Base-by-base conservation (phyloP, 1,140 invertebrate genomes). In the Drosophila mayri region DNA sequence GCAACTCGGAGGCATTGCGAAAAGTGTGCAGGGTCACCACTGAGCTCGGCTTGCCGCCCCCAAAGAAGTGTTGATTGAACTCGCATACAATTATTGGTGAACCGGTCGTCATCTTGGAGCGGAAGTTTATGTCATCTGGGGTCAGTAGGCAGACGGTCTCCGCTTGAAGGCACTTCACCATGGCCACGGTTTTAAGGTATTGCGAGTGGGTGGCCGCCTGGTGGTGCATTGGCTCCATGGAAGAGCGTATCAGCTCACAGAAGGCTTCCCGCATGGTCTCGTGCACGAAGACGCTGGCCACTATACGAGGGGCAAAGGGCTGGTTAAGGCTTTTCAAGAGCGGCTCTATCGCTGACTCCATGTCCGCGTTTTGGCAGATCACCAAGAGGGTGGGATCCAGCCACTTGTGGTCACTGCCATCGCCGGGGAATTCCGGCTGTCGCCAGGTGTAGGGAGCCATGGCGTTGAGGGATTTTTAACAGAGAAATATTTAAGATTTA, bases 21-120 rank as follows among this genome's bases (percentile, higher is more conserved):
- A 79, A 87, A 8, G 84, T 87, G 64, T 87, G 84, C 54, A 88
- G 25, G 3, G 83, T 87, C 0, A 83, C 76, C 50, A 87, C 18
- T 0, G 79, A 20, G 20, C 57, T 88, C 18, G 84, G 84, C 3
- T 54, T 74, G 0, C 28, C n/a, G 1, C n/a, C 12, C 8, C 76
- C 62, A 4, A 88, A 88, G 49, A 71, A 87, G 9, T 67, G 77
- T n/a, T 87, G 83, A 3, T 38, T 55, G 32, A 87, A 87, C 1
- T 83, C 83, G 40, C 84, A 77, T 0, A 83, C 76, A 0, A 87
- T 25, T 0, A 88, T 2, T 1, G 83, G 80, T 1, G 83, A 87
- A 1, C 52, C 80, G 6, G 32, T 10, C 8, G 79, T 62, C 65
- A 87, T 72, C n/a, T 37, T 55, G 49, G 46, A 65, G 1, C 35